Evolutionary conservation across 2,797 vertebrate species (phyloP).

Genomic region (Lophotriccus pileatus): DNA sequence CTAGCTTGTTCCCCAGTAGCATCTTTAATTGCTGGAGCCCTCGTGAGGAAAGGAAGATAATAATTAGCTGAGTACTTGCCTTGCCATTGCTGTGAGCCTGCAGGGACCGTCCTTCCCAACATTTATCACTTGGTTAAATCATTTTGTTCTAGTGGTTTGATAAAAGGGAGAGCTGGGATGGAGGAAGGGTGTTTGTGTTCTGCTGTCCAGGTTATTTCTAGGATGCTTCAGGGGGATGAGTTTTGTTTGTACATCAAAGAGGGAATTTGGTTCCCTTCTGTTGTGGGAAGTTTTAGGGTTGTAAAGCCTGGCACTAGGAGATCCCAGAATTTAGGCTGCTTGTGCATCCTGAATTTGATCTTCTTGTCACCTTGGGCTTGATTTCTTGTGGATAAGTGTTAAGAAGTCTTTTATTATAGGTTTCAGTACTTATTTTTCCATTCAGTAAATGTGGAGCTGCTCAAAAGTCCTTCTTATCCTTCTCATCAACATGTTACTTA

Average conservation of each 20-base stretch:
- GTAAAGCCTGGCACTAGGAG: background rate
- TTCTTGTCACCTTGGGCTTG: background rate
- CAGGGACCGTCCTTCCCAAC: background rate
- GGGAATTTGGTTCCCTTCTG: background rate
- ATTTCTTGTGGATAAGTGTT: background rate
- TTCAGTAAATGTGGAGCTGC: background rate
- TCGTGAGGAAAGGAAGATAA: background rate
- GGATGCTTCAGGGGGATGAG: background rate
- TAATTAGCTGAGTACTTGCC: background rate
- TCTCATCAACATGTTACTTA: background rate
- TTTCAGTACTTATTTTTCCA: background rate
- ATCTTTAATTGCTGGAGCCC: background rate
- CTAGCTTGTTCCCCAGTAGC: background rate
- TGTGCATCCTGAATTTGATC: background rate
- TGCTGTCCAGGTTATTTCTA: background rate
- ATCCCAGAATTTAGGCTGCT: background rate
- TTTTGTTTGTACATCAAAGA: fast-evolving
- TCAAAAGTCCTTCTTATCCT: background rate
- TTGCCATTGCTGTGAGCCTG: background rate
- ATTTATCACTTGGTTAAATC: background rate
- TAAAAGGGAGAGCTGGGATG: background rate
- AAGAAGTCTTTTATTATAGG: background rate
- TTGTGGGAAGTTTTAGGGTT: background rate
- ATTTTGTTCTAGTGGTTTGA: background rate
- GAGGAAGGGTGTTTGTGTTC: background rate